Conservation (phyloP, 2,888 invertebrate genomes). For the Copidosoma aretas region DNA sequence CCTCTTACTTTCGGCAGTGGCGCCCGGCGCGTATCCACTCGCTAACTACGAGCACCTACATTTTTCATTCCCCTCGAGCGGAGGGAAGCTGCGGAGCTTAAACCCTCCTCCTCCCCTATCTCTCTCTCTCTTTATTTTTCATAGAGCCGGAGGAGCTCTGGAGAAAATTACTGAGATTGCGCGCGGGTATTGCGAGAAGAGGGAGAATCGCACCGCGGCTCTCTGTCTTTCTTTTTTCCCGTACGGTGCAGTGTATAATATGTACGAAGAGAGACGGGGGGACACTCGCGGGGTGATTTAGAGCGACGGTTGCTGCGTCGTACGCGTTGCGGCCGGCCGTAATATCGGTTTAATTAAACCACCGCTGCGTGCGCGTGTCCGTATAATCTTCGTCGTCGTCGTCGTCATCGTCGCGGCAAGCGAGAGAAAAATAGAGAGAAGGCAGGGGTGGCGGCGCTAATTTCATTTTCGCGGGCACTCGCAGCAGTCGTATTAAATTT, state of each 20-base stretch:
- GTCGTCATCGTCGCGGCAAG: too few relatives aligned
- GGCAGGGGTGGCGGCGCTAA: constrained; percentile 2
- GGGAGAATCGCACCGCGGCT: background rate
- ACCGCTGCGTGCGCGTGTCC: constrained; percentile 18
- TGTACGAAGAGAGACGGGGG: too few relatives aligned
- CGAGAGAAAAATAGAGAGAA: constrained; percentile 1
- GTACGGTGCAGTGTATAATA: too few relatives aligned
- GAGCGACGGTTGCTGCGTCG: background rate
- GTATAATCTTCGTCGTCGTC: too few relatives aligned
- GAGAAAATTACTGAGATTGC: background rate
- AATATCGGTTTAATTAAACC: constrained; percentile 46
- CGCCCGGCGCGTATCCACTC: background rate
- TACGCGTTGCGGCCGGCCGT: constrained; percentile 10
- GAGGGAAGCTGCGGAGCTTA: too few relatives aligned
- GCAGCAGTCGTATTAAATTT: constrained; percentile 16
- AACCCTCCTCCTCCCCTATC: too few relatives aligned
- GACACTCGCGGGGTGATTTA: background rate
- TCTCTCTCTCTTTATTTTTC: background rate
- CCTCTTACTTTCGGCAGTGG: constrained; percentile 8
- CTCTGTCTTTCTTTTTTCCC: too few relatives aligned
- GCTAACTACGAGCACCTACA: constrained; percentile 4
- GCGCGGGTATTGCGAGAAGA: too few relatives aligned
- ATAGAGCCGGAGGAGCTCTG: background rate
- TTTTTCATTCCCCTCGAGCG: background rate
- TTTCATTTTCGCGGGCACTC: constrained; percentile 14